Evolutionary conservation across 2,797 vertebrate species (phyloP).

Genomic region (Macropus fuliginosus): DNA sequence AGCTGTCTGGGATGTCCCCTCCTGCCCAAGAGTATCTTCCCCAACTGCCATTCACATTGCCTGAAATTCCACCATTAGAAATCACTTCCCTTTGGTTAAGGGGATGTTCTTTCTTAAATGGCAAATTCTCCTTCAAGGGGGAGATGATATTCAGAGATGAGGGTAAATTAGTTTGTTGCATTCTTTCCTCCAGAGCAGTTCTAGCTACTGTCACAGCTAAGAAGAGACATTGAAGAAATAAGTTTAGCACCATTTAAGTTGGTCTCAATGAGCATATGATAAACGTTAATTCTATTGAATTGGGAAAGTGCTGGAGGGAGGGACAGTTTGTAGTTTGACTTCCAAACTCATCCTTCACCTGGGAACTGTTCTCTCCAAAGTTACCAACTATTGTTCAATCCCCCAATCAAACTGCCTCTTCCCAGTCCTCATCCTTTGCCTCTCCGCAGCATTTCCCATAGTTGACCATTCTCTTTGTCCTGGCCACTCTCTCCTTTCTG

Average conservation of each 20-base stretch:
- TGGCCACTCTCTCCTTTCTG: not conserved
- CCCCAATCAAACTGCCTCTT: not conserved
- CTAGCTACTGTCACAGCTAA: not conserved
- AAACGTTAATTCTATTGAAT: not conserved
- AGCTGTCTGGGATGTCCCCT: not conserved
- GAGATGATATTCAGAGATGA: not conserved
- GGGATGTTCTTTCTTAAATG: not conserved
- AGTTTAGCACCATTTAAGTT: not conserved
- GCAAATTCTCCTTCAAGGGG: not conserved
- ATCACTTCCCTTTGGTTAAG: not conserved
- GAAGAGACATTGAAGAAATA: not conserved
- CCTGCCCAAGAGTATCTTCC: not conserved
- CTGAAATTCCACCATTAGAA: not conserved
- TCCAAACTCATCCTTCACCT: not conserved
- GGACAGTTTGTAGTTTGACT: not conserved
- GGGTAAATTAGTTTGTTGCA: not conserved
- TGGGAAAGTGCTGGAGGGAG: not conserved
- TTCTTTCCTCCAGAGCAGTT: not conserved
- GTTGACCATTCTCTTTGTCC: not conserved
- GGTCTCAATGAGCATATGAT: not conserved
- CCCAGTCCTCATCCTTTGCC: not conserved
- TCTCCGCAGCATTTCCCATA: not conserved
- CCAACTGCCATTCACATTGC: not conserved
- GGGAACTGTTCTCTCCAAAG: not conserved
- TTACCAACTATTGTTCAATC: not conserved